Conservation (phyloP, 2,797 vertebrate species). For the Emydoidea blandingii region DNA sequence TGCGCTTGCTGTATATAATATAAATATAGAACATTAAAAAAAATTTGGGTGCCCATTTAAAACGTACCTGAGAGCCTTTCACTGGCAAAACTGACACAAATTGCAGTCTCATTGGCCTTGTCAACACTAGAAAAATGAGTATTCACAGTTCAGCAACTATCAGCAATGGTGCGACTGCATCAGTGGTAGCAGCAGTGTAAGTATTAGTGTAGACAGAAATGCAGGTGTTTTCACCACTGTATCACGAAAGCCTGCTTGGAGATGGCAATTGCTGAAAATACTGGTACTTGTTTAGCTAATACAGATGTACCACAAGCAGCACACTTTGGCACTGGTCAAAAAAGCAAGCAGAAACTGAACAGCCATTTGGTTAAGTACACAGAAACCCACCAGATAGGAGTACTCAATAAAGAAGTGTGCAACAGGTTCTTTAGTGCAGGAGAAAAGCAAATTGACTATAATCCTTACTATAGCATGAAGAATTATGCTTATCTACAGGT, state of each 20-base stretch:
- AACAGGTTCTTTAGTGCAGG: no score
- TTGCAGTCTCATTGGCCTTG: not conserved
- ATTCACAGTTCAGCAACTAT: not conserved
- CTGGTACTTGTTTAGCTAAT: not conserved
- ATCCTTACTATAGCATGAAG: no score
- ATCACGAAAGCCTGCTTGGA: not conserved
- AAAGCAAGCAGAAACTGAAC: no score
- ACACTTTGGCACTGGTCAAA: no score
- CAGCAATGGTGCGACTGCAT: conserved; percentile 9
- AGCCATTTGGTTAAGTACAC: no score
- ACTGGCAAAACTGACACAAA: not conserved
- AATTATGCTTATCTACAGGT: no score
- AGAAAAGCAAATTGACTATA: no score
- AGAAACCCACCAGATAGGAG: no score
- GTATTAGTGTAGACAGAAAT: conserved; percentile 35
- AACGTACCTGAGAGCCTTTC: not conserved
- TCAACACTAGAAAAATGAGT: not conserved
- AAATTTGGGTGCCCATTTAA: not conserved
- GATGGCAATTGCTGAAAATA: not conserved
- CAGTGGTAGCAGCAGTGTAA: not conserved
- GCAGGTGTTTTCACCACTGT: not conserved
- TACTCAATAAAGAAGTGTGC: no score
- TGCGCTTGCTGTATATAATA: not conserved
- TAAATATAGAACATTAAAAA: not conserved
- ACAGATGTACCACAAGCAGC: no score